phyloP scores from a whole-genome alignment of 2,797 vertebrate species.

The Myotis pilosus region DNA sequence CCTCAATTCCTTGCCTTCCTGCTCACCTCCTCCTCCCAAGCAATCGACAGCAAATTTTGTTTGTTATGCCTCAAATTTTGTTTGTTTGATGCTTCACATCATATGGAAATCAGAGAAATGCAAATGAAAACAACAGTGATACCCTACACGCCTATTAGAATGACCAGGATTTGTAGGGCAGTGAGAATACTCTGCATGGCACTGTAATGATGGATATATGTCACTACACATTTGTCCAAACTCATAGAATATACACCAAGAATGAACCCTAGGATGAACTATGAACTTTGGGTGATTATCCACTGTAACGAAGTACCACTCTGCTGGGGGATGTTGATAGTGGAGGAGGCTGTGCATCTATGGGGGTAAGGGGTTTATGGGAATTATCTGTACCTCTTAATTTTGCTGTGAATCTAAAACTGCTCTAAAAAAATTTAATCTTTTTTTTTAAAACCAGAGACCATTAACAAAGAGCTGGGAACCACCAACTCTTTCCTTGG shows the following conservation, averaged over 20 bases:
- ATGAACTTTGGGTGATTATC: not conserved
- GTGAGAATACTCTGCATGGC: not conserved
- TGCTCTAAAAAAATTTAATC: not conserved
- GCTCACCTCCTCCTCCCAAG: not conserved
- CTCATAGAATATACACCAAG: not conserved
- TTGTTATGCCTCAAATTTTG: not conserved
- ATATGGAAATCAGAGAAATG: not conserved
- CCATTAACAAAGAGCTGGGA: not conserved
- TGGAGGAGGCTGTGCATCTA: not conserved
- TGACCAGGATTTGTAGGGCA: not conserved
- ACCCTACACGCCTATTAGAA: not conserved
- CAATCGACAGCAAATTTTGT: accelerated
- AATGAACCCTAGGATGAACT: not conserved
- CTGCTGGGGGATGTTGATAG: not conserved
- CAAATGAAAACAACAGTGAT: not conserved
- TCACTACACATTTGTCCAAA: not conserved
- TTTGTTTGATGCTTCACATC: not conserved
- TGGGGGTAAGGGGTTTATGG: not conserved
- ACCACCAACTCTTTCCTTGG: not conserved
- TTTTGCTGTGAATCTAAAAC: not conserved
- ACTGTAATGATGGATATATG: not conserved
- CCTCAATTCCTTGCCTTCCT: not conserved
- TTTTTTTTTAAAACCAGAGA: not conserved
- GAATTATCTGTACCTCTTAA: not conserved
- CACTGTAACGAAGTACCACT: not conserved